Percentiles rank a stretch among this genome's conserved stretches.
phyloP scores from a whole-genome alignment of 2,888 invertebrate genomes.

The Drepanosiphum platanoidis region DNA sequence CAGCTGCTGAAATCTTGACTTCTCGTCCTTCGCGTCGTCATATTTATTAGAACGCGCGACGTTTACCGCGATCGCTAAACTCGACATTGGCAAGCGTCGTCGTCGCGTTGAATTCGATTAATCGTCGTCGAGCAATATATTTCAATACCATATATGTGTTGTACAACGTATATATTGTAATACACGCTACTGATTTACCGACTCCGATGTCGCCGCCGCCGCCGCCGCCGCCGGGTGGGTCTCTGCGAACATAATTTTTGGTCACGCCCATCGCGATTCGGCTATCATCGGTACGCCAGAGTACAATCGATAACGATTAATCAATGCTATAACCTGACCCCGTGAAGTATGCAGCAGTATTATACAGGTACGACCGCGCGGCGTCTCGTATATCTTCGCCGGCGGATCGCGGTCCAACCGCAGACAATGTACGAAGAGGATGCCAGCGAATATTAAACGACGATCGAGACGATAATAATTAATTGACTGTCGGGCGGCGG shows the following conservation, averaged over 20 bases:
- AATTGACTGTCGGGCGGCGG: background rate
- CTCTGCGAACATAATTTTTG: constrained; percentile 22
- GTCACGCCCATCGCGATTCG: background rate
- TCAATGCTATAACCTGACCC: background rate
- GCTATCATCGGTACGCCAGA: background rate
- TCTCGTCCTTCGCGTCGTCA: too few relatives aligned
- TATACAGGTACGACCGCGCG: background rate
- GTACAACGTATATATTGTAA: background rate
- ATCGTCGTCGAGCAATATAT: background rate
- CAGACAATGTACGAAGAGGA: background rate
- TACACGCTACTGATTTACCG: constrained; percentile 7
- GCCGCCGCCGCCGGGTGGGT: background rate
- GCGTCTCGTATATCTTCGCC: too few relatives aligned
- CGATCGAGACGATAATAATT: background rate
- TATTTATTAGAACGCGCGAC: too few relatives aligned
- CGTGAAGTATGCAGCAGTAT: background rate
- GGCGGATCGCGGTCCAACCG: too few relatives aligned
- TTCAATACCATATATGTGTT: constrained; percentile 1
- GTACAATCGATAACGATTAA: constrained; percentile 1
- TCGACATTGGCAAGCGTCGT: background rate
- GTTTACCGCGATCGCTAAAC: background rate
- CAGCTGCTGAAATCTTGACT: too few relatives aligned
- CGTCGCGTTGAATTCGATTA: background rate
- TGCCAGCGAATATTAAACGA: background rate
- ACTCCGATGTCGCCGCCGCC: background rate